phyloP scores from a whole-genome alignment of 2,113 vertebrate genomes.

The Prunella fulvescens region DNA sequence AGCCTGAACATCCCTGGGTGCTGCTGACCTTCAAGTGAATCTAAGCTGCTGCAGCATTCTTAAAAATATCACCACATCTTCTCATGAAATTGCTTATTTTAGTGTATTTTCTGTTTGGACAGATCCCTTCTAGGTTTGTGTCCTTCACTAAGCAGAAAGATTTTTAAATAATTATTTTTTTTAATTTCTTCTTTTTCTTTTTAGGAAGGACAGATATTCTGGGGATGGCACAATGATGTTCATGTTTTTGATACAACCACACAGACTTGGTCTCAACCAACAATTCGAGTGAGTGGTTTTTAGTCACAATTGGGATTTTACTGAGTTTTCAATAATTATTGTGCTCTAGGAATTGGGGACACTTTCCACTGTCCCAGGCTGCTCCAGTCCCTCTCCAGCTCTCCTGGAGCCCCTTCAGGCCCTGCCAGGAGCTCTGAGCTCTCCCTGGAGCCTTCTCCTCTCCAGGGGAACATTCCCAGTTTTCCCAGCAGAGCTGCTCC shows the following conservation, averaged over 20 bases:
- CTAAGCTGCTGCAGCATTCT: not conserved
- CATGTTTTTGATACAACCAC: slow-evolving; percentile 87
- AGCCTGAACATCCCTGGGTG: not conserved
- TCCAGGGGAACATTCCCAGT: not conserved
- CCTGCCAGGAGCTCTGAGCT: not conserved
- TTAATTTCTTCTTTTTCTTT: not conserved
- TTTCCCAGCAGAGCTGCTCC: not conserved
- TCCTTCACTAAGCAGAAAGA: not conserved
- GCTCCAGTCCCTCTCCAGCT: not conserved
- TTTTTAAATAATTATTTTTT: not conserved
- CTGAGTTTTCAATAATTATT: not conserved
- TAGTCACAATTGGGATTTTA: not conserved
- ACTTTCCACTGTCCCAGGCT: rapidly evolving
- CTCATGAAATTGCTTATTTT: not conserved
- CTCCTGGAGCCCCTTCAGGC: not conserved
- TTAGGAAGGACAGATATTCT: slow-evolving; percentile 87
- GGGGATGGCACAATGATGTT: slow-evolving; percentile 96
- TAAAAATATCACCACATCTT: not conserved
- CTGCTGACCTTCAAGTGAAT: not conserved
- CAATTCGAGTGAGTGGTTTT: slow-evolving; percentile 77
- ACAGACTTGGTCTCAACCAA: slow-evolving; percentile 83
- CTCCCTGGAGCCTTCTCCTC: not conserved
- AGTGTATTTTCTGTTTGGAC: not conserved
- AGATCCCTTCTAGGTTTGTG: not conserved
- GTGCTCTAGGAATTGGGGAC: not conserved